phyloP scores from a whole-genome alignment of 2,113 vertebrate species.

The Catharus bicknelli region DNA sequence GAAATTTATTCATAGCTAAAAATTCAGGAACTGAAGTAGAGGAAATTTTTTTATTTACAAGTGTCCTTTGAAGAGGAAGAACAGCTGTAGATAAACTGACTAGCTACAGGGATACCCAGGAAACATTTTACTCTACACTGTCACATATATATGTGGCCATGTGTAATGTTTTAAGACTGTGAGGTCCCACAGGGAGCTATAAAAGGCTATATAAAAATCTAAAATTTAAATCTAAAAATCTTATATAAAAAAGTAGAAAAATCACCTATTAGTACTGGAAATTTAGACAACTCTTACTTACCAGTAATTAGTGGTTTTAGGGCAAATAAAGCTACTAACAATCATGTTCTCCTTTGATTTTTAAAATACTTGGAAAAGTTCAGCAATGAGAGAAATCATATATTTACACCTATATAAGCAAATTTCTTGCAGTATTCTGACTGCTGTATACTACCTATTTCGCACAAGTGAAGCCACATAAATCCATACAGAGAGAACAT shows the following conservation, averaged over 20 bases:
- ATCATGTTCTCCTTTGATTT: not conserved
- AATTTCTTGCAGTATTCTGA: not conserved
- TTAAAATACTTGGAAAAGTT: not conserved
- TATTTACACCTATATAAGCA: not conserved
- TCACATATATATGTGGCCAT: accelerated
- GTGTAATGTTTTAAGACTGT: not conserved
- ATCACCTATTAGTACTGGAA: not conserved
- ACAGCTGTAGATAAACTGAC: not conserved
- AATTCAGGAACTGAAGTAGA: not conserved
- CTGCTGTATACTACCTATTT: conserved; percentile 44
- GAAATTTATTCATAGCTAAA: not conserved
- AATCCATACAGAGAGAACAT: conserved; percentile 92
- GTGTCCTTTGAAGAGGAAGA: not conserved
- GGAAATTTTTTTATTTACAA: not conserved
- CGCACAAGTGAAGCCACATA: conserved; percentile 92
- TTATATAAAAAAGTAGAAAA: too few species aligned
- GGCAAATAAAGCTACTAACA: not conserved
- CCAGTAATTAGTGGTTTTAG: not conserved
- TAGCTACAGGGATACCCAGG: not conserved
- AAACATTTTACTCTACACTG: not conserved
- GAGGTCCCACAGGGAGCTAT: not conserved
- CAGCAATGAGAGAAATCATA: not conserved
- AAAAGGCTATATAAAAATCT: not conserved
- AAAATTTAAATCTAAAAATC: too few species aligned
- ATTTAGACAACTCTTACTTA: not conserved